Conservation (phyloP, 2,888 invertebrate species). For the Drosophila formosana region DNA sequence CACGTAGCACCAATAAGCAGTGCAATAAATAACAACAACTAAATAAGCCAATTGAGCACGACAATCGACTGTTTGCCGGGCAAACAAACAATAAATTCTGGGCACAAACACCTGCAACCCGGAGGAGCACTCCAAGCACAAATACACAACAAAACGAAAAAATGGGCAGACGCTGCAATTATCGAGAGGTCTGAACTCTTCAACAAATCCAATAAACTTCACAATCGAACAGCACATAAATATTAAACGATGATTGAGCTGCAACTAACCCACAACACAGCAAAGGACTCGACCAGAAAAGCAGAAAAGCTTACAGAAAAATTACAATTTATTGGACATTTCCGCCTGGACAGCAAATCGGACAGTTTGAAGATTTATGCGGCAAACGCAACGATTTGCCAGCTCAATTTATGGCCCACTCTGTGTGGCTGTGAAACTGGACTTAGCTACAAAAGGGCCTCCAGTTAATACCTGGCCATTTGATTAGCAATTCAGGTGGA, state of each 20-base stretch:
- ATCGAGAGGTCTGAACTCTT: slow-evolving; percentile 62
- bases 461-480: slow-evolving; percentile 68
- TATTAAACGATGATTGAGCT: slow-evolving; percentile 82
- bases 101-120: slow-evolving; percentile 75
- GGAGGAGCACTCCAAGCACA: neutral
- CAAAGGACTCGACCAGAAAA: slow-evolving; percentile 11
- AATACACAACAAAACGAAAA: neutral
- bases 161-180: slow-evolving; percentile 70
- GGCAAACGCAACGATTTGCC: slow-evolving; percentile 60
- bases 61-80: slow-evolving; percentile 59
- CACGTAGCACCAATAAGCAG: slow-evolving; percentile 56
- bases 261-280: slow-evolving; percentile 51
- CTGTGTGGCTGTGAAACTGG: neutral
- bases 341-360: slow-evolving; percentile 74
- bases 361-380: slow-evolving; percentile 78
- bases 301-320: slow-evolving; percentile 75
- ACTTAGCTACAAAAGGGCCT: slow-evolving; percentile 15
- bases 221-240: slow-evolving; percentile 80
- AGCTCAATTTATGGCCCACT: slow-evolving; percentile 61
- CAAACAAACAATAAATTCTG: slow-evolving; percentile 62
- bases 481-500: slow-evolving; percentile 39
- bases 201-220: slow-evolving; percentile 80
- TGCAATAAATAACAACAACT: slow-evolving; percentile 75
- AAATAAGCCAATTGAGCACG: slow-evolving; percentile 77
- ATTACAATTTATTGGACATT: slow-evolving; percentile 83